A percentile compares a stretch with the other conserved stretches of the same genome.
These are phyloP conservation scores for Akabosia matsudoensis DNA, from an alignment of 1,140 invertebrate genomes.

Conservation along the genomic window DNA sequence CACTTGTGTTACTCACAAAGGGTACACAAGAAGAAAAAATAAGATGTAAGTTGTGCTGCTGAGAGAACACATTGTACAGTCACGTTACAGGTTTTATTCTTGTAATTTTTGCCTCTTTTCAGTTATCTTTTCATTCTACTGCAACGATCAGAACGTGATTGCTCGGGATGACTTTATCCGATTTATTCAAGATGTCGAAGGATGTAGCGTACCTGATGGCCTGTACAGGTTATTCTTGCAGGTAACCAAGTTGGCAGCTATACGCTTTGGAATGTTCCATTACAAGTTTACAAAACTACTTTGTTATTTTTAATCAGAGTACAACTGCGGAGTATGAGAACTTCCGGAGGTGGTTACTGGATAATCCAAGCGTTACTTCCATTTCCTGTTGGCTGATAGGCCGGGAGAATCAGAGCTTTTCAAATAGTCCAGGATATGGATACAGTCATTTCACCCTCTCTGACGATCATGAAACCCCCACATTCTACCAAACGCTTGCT, in stretches of 20 bases:
- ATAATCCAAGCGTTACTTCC: conserved; percentile 70
- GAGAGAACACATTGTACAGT: conserved; percentile 10
- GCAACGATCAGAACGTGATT: conserved; percentile 73
- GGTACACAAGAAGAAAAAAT: conserved; percentile 80
- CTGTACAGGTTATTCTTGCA: conserved; percentile 56
- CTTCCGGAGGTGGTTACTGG: conserved; percentile 67
- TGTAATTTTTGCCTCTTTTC: conserved; percentile 49
- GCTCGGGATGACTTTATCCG: conserved; percentile 70
- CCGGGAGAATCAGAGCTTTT: neutral
- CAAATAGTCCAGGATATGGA: conserved; percentile 53
- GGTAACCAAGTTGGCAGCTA: too few species aligned
- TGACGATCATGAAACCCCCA: conserved; percentile 79
- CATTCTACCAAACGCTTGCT: conserved; percentile 85
- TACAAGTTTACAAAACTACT: too few species aligned
- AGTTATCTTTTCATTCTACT: conserved; percentile 82
- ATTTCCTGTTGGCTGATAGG: conserved; percentile 74
- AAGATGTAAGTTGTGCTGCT: conserved; percentile 64
- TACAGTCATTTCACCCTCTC: conserved; percentile 64
- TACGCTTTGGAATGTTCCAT: too few species aligned
- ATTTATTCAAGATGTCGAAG: conserved; percentile 61
- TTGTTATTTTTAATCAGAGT: conserved; percentile 52
- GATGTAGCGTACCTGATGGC: conserved; percentile 53
- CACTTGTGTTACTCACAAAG: conserved; percentile 76
- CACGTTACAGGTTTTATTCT: too few species aligned
- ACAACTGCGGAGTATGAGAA: conserved; percentile 67